phyloP scores from a whole-genome alignment of 2,888 invertebrate species.

The Dorcus parallelipipedus region DNA sequence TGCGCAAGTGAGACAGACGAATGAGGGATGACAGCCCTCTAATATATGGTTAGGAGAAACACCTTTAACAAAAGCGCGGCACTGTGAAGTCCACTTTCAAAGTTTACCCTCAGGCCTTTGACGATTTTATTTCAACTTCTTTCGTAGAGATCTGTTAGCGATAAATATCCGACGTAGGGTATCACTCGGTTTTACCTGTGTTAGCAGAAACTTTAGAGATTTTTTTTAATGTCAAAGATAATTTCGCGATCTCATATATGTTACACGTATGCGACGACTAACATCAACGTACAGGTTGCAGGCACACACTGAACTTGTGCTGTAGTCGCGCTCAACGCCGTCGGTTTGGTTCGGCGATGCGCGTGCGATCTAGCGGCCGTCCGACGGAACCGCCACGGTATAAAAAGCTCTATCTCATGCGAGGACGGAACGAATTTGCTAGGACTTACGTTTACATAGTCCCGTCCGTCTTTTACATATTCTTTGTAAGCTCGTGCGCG shows the following conservation, averaged over 20 bases:
- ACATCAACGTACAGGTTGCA: conserved; percentile 42
- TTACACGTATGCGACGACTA: conserved; percentile 36
- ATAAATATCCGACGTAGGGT: conserved; percentile 2
- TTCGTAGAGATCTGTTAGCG: not conserved
- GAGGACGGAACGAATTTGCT: conserved; percentile 17
- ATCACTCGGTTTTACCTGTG: conserved; percentile 3
- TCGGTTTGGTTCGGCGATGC: conserved; percentile 48
- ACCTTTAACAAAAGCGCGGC: conserved; percentile 28
- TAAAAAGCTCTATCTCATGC: conserved; percentile 22
- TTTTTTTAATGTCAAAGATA: conserved; percentile 7
- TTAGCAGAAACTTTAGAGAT: not conserved
- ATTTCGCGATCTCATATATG: conserved; percentile 41
- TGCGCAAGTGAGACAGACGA: conserved; percentile 7
- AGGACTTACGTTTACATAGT: conserved; percentile 20
- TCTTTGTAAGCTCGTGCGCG: conserved; percentile 11
- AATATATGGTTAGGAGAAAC: conserved; percentile 24
- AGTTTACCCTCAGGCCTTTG: not conserved
- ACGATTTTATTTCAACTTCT: conserved; percentile 5
- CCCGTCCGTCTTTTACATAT: conserved; percentile 6
- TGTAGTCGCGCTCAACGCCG: conserved; percentile 47
- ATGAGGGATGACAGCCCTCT: conserved; percentile 24
- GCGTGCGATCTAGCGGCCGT: conserved; percentile 56
- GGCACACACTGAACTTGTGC: conserved; percentile 56
- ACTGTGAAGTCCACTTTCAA: conserved; percentile 20
- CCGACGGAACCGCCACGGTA: conserved; percentile 30